phyloP scores from a whole-genome alignment of 2,888 invertebrate genomes.

The Sisyra terminalis region DNA sequence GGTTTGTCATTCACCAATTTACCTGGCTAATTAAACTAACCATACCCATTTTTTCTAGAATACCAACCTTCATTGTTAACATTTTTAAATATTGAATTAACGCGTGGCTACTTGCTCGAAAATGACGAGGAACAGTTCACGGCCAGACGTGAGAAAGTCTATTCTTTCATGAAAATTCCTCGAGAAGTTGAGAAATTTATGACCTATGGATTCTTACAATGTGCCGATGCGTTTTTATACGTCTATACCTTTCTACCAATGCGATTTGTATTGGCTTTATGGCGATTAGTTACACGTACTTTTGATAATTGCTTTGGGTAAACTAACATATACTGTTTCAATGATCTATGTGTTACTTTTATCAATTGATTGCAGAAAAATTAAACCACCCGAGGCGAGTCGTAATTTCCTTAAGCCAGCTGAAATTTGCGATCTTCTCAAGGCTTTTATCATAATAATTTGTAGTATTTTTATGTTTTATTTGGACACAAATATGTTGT shows the following conservation, averaged over 20 bases:
- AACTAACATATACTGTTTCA: no score
- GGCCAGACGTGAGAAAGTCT: slow-evolving; percentile 86
- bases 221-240: slow-evolving; percentile 93
- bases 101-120: slow-evolving; percentile 83
- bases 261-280: slow-evolving; percentile 72
- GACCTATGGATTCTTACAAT: slow-evolving; percentile 87
- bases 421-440: slow-evolving; percentile 90
- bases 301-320: slow-evolving; percentile 59
- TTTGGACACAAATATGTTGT: slow-evolving; percentile 95
- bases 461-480: slow-evolving; percentile 75
- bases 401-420: slow-evolving; percentile 61
- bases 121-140: slow-evolving; percentile 91
- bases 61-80: slow-evolving; percentile 32
- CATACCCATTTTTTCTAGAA: slow-evolving; percentile 15
- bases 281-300: slow-evolving; percentile 60
- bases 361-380: no score
- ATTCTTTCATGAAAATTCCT: slow-evolving; percentile 92
- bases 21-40: background rate
- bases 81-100: slow-evolving; percentile 75
- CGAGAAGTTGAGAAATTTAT: slow-evolving; percentile 84
- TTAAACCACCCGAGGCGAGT: slow-evolving; percentile 18
- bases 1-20: slow-evolving; percentile 9
- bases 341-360: no score
- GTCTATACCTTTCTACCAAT: slow-evolving; percentile 95
- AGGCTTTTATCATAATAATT: slow-evolving; percentile 72